Evolutionary conservation across 2,888 invertebrate genomes (phyloP).

Genomic region (Agonopterix heracliana): DNA sequence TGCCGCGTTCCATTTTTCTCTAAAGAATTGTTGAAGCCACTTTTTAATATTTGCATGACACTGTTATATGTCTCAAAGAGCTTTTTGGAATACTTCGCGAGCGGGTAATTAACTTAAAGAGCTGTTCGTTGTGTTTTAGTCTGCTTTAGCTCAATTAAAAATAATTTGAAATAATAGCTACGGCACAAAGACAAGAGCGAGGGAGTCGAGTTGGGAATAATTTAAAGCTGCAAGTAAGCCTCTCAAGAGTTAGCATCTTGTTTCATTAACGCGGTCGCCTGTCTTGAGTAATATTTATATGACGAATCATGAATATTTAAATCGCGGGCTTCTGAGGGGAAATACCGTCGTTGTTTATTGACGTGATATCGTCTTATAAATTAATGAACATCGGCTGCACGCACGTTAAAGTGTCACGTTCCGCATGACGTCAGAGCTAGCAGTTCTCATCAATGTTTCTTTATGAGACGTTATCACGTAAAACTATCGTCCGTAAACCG

Average conservation of each 20-base stretch:
- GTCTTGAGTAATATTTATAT: constrained; percentile 59
- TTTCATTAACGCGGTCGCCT: constrained; percentile 56
- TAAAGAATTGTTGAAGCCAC: constrained; percentile 46
- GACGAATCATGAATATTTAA: constrained; percentile 65
- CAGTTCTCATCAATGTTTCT: too few relatives aligned
- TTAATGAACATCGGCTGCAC: too few relatives aligned
- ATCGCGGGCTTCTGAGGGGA: constrained; percentile 37
- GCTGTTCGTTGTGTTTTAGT: constrained; percentile 54
- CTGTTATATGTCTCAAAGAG: constrained; percentile 38
- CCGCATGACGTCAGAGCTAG: too few relatives aligned
- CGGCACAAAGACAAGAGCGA: constrained; percentile 41
- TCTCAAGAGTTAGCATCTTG: constrained; percentile 59
- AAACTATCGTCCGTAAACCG: too few relatives aligned
- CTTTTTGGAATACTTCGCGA: constrained; percentile 42
- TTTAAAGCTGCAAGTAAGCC: constrained; percentile 46
- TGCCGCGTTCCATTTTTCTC: constrained; percentile 57
- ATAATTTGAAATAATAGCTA: constrained; percentile 67
- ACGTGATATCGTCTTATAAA: too few relatives aligned
- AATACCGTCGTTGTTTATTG: constrained; percentile 38
- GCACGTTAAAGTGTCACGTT: too few relatives aligned
- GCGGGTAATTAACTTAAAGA: constrained; percentile 52
- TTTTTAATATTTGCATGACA: constrained; percentile 48
- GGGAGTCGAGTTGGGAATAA: constrained; percentile 52
- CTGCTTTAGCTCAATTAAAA: constrained; percentile 69
- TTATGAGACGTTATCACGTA: too few relatives aligned